Conservation (phyloP, 2,888 invertebrate species). For the Pseudeuparius sepicola region DNA sequence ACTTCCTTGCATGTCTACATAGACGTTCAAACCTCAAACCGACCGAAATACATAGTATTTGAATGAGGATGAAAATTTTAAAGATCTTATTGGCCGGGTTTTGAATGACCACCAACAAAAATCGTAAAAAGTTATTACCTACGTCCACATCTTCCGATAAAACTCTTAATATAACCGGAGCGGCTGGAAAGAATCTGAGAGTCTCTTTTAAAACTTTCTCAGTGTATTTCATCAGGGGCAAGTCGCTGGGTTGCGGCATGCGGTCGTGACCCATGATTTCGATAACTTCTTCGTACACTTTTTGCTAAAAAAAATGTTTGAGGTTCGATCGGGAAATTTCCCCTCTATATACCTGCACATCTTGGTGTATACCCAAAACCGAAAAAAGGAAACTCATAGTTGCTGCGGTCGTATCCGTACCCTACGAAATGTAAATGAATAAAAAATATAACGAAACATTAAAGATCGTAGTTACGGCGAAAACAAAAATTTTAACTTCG, state of each 20-base stretch:
- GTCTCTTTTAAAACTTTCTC: constrained; percentile 27
- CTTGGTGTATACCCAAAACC: neutral
- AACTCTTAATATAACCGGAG: constrained; percentile 16
- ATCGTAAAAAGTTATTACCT: too few relatives aligned
- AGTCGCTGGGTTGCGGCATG: constrained; percentile 16
- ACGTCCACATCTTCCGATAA: constrained; percentile 20
- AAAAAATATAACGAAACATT: neutral
- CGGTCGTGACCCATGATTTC: constrained; percentile 19
- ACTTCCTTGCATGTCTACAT: too few relatives aligned
- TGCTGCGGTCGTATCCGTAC: neutral
- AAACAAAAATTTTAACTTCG: constrained; percentile 15
- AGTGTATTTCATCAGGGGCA: constrained; percentile 22
- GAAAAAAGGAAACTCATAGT: neutral
- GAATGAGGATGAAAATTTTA: too few relatives aligned
- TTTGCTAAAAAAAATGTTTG: constrained; percentile 19
- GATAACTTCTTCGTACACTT: constrained; percentile 23
- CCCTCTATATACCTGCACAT: neutral
- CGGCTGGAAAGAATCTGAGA: constrained; percentile 25
- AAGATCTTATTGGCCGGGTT: too few relatives aligned
- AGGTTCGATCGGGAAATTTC: neutral
- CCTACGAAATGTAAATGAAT: neutral
- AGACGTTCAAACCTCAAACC: too few relatives aligned
- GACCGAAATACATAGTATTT: too few relatives aligned
- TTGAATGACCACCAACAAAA: too few relatives aligned
- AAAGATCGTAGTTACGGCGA: constrained; percentile 9